phyloP scores from a whole-genome alignment of 2,797 vertebrate genomes.

The Adelosebastes latens region DNA sequence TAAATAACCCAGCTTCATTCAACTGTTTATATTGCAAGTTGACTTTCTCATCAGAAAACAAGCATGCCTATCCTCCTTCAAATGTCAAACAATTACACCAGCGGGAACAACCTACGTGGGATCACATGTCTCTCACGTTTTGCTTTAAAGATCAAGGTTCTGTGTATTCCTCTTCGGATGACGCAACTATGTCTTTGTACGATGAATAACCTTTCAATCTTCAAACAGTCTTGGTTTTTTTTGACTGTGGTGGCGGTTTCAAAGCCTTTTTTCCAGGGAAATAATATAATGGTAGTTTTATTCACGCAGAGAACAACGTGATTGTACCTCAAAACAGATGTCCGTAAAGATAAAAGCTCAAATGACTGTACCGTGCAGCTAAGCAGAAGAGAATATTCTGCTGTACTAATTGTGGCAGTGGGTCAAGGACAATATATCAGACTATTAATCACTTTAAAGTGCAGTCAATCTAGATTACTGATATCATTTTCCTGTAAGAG shows the following conservation, averaged over 20 bases:
- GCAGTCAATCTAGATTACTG: constrained; percentile 15
- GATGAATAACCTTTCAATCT: constrained; percentile 10
- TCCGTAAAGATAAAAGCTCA: neutral
- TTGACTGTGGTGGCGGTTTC: neutral
- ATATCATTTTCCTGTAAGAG: neutral
- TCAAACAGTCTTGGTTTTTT: constrained; percentile 18
- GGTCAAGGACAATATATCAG: constrained; percentile 9
- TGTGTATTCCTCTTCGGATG: neutral
- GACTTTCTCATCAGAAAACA: constrained; percentile 35
- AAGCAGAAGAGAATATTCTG: neutral
- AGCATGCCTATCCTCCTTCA: neutral
- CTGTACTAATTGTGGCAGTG: neutral
- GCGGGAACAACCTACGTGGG: neutral
- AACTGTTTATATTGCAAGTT: constrained; percentile 30
- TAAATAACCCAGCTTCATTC: constrained; percentile 36
- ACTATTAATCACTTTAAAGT: constrained; percentile 17
- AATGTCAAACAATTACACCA: neutral
- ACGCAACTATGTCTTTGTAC: constrained; percentile 5
- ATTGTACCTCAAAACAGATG: constrained; percentile 43
- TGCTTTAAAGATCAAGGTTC: constrained; percentile 13
- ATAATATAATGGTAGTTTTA: constrained; percentile 4
- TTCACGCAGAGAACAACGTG: constrained; percentile 13
- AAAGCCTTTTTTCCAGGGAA: constrained; percentile 20
- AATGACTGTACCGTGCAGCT: neutral
- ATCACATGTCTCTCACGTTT: neutral